Evolutionary conservation across 92 coral and sea anemone species (phyloP).

Genomic region (Micromussa lordhowensis): DNA sequence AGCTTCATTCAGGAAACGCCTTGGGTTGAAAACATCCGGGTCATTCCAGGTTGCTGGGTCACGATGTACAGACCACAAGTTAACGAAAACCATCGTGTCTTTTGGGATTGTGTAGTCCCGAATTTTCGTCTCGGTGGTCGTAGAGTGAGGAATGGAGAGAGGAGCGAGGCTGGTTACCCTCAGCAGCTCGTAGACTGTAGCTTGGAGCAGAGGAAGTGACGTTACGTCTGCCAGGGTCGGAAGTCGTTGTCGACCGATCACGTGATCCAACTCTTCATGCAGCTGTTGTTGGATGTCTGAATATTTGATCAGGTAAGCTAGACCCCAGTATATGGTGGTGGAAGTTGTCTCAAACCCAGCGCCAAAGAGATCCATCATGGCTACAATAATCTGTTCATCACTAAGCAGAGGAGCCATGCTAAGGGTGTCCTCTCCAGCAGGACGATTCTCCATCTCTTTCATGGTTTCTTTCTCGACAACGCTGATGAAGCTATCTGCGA

Average conservation of each 20-base stretch:
- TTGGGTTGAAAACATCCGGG: constrained; percentile 59
- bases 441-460: constrained; percentile 17
- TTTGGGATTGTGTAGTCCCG: constrained; percentile 75
- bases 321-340: constrained; percentile 61
- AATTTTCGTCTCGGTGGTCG: constrained; percentile 63
- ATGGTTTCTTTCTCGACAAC: constrained; percentile 40
- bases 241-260: constrained; percentile 61
- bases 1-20: constrained; percentile 37
- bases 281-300: constrained; percentile 71
- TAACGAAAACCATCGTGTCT: constrained; percentile 57
- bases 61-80: constrained; percentile 64
- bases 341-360: constrained; percentile 78
- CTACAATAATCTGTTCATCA: constrained; percentile 41
- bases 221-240: constrained; percentile 68
- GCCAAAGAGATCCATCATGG: constrained; percentile 69
- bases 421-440: constrained; percentile 11
- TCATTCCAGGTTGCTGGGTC: constrained; percentile 53
- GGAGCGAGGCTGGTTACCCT: constrained; percentile 75
- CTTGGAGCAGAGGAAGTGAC: constrained; percentile 70
- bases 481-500: constrained; percentile 78
- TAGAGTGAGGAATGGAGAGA: constrained; percentile 73
- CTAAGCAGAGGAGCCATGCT: not conserved
- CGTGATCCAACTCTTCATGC: constrained; percentile 74
- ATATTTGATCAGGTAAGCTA: constrained; percentile 68
- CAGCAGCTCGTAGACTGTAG: constrained; percentile 71